Conservation (phyloP, 2,888 invertebrate species). For the Lottia scabra region DNA sequence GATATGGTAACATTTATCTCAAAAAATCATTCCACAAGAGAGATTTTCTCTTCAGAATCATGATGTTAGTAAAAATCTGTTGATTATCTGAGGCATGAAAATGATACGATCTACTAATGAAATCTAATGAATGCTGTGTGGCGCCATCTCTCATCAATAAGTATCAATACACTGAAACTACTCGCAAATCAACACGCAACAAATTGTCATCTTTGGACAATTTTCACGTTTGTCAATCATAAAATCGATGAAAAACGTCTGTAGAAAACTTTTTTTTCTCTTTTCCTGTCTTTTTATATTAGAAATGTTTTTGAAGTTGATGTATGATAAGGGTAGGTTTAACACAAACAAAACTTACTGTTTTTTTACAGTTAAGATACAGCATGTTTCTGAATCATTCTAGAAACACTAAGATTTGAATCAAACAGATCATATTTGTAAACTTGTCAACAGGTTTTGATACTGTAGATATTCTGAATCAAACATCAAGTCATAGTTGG, state of each 20-base stretch:
- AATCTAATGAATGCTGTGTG: constrained; percentile 1
- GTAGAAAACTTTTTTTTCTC: neutral
- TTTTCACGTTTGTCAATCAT: constrained; percentile 4
- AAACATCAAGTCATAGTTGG: too few species aligned
- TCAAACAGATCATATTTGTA: too few species aligned
- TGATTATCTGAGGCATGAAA: neutral
- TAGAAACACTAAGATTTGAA: too few species aligned
- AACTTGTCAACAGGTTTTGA: too few species aligned
- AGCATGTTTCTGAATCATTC: too few species aligned
- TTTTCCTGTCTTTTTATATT: neutral
- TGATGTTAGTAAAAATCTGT: neutral
- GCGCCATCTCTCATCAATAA: constrained; percentile 3
- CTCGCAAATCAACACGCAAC: neutral
- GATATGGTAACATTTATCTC: too few species aligned
- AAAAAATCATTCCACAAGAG: too few species aligned
- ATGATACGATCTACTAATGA: neutral
- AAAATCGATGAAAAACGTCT: neutral
- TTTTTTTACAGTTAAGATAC: too few species aligned
- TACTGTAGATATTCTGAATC: too few species aligned
- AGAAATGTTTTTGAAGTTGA: too few species aligned
- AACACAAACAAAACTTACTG: too few species aligned
- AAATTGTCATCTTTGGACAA: neutral
- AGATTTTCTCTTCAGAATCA: neutral
- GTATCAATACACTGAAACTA: neutral
- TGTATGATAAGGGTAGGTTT: too few species aligned